Conservation (phyloP, 2,113 vertebrate genomes). For the Syrmaticus mikado region DNA sequence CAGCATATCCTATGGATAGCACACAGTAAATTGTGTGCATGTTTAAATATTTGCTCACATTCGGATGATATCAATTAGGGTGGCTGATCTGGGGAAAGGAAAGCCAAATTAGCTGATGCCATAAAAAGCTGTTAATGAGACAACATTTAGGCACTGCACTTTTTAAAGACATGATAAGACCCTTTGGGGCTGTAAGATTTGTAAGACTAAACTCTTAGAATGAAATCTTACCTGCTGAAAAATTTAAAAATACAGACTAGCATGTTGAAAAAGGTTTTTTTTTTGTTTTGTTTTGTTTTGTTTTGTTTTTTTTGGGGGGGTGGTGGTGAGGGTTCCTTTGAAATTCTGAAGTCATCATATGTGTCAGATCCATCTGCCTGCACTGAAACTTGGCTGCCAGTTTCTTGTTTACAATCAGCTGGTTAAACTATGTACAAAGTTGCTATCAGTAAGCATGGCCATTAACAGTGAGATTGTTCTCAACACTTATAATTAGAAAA, state of each 20-base stretch:
- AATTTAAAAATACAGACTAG: not conserved
- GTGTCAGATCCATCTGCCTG: not conserved
- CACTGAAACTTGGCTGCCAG: not conserved
- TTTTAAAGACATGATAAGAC: not conserved
- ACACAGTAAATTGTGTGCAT: not conserved
- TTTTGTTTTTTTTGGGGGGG: not conserved
- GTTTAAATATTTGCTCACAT: not conserved
- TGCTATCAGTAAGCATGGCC: not conserved
- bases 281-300: no score
- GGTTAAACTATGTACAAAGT: not conserved
- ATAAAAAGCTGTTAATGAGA: not conserved
- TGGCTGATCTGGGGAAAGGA: not conserved
- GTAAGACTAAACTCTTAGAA: not conserved
- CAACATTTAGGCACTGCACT: not conserved
- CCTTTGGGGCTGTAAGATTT: not conserved
- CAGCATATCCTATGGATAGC: not conserved
- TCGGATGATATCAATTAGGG: not conserved
- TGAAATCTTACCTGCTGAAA: not conserved
- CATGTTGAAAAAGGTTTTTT: not conserved
- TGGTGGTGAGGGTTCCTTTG: not conserved
- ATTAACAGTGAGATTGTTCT: not conserved
- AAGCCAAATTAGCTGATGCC: not conserved
- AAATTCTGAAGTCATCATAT: not conserved
- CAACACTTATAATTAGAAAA: not conserved
- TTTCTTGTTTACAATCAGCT: not conserved